Evolutionary conservation across 53 echinoderm and acorn worm species (phyloP), one percentile per base, ranked within the genome.

Genomic region (Patiria pectinifera): DNA sequence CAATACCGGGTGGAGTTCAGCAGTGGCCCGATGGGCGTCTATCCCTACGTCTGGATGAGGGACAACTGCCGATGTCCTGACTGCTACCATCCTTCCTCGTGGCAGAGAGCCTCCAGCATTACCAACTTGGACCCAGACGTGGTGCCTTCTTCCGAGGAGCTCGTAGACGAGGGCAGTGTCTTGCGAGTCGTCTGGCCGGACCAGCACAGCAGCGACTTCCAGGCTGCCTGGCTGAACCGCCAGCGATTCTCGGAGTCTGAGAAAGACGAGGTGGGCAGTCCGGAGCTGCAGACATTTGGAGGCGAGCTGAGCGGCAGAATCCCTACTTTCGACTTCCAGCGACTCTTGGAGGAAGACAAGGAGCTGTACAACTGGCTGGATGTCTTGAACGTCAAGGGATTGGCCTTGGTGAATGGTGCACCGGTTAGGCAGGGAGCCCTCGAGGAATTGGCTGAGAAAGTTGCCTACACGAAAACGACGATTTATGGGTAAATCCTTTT

Each of bases 1-100:
- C 10, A 11, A 3, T 66, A 66, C 66, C 13, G 12, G 3, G 66
- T 15, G 15, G 66, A 18, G 12, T 66, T 66, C 3, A 66, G 66
- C 15, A 16, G 3, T 11, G 15, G 15, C 15, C 15, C 12, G 13
- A 0, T 3, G 15, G 66, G 66, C 13, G 15, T 11, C 13, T 97
- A 95, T 62, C 97, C 97, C 0, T 97, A 93, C 61, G 95, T 97
- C 2, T 97, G 96, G 93, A 81, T 97, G 26, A 87, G 86, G 48
- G 97, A 97, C 63, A 96, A 97, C 75, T 96, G 96, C 61, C 91
- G 93, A 18, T 96, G 96, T 59, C 62, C 24, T 1, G 86, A 89
- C 21, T 96, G 96, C 84, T 96, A 86, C 83, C 83, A 96, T 43
- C 81, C 86, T 3, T 85, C 82, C 3, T 91, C 89, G 48, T 62